These are phyloP conservation scores for Turnix velox DNA, from an alignment of 2,113 vertebrate species.

Conservation along the genomic window DNA sequence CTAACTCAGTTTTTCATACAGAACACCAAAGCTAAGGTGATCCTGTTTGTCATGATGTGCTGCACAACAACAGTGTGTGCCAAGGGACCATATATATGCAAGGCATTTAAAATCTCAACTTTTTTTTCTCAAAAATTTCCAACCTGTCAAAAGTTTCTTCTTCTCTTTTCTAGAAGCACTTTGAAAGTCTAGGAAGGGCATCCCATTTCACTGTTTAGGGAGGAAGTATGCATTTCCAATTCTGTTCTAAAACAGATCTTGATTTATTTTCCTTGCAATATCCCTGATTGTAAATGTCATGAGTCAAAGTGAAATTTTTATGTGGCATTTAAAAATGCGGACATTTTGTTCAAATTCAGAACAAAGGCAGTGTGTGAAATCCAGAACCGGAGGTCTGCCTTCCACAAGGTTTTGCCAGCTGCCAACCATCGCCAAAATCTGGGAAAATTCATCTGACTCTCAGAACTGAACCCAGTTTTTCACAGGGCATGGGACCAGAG, in stretches of 20 bases:
- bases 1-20: background rate
- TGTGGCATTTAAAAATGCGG: background rate
- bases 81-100: background rate
- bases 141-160: background rate
- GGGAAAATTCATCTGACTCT: slow-evolving; percentile 1
- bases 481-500: background rate
- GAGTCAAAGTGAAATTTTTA: background rate
- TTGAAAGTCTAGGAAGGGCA: background rate
- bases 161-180: background rate
- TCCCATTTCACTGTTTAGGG: background rate
- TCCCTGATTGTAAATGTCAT: background rate
- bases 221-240: background rate
- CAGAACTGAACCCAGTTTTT: background rate
- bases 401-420: background rate
- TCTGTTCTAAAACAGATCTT: background rate
- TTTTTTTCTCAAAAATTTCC: background rate
- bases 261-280: background rate
- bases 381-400: background rate
- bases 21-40: background rate
- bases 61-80: background rate
- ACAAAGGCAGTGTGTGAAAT: background rate
- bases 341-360: slow-evolving; percentile 1
- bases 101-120: background rate
- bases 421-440: background rate
- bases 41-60: background rate